Evolutionary conservation across 1,140 invertebrate genomes (phyloP).

Genomic region (Drosophila pseudoananassae): DNA sequence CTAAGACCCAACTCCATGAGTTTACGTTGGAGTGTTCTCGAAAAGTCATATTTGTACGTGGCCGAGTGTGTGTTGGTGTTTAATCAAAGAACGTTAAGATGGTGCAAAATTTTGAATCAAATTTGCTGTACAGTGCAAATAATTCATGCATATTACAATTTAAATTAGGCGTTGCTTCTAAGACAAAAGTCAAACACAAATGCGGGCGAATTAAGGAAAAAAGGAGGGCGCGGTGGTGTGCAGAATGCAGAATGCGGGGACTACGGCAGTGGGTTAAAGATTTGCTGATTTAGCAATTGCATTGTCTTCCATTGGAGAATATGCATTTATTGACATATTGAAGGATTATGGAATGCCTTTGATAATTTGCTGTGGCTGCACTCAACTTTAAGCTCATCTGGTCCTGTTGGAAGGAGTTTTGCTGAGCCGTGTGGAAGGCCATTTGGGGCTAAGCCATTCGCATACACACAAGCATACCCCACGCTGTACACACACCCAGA

Average conservation of each 20-base stretch:
- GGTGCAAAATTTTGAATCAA: slow-evolving; percentile 52
- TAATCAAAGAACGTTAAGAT: slow-evolving; percentile 1
- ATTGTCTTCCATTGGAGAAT: slow-evolving; percentile 34
- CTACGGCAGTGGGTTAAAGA: slow-evolving; percentile 1
- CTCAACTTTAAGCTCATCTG: slow-evolving; percentile 63
- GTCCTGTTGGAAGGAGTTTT: slow-evolving; percentile 30
- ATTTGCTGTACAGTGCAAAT: slow-evolving; percentile 69
- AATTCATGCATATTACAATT: slow-evolving; percentile 57
- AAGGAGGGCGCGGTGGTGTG: slow-evolving; percentile 18
- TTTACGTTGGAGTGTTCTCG: slow-evolving; percentile 19
- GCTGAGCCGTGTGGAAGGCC: slow-evolving; percentile 35
- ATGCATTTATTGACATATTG: slow-evolving; percentile 75
- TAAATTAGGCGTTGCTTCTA: slow-evolving; percentile 69
- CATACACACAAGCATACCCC: slow-evolving; percentile 7
- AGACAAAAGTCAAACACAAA: slow-evolving; percentile 68
- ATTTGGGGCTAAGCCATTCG: slow-evolving; percentile 40
- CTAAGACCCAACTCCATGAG: slow-evolving; percentile 21
- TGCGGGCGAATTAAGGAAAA: slow-evolving; percentile 17
- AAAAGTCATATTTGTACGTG: slow-evolving; percentile 24
- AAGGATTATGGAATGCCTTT: slow-evolving; percentile 78
- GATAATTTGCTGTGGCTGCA: slow-evolving; percentile 51
- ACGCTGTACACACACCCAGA: neutral
- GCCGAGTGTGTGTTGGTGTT: slow-evolving; percentile 6
- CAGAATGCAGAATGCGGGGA: neutral
- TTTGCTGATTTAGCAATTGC: slow-evolving; percentile 65